These are phyloP conservation scores for Pristionchus mayeri DNA, from an alignment of 2,888 invertebrate genomes.

Conservation along the genomic window DNA sequence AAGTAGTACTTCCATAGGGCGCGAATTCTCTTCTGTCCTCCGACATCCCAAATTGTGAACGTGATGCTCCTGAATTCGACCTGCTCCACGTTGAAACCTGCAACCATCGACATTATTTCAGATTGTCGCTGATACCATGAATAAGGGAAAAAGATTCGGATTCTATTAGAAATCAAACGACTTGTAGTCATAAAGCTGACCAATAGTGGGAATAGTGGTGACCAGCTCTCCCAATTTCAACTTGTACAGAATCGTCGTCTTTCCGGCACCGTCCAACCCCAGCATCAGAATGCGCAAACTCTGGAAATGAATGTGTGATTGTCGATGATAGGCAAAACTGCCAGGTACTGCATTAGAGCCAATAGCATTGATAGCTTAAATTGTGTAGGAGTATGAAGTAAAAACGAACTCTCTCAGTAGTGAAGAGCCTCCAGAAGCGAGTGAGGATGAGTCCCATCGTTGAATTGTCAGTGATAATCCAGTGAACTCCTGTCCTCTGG, in stretches of 20 bases:
- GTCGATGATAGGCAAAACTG: too few species aligned
- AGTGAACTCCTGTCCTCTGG: neutral
- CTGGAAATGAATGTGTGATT: neutral
- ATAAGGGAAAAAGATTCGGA: too few species aligned
- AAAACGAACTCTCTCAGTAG: neutral
- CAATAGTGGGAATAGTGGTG: conserved; percentile 48
- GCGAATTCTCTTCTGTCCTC: conserved; percentile 44
- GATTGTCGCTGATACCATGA: neutral
- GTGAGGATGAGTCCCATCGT: conserved; percentile 40
- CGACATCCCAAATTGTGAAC: conserved; percentile 47
- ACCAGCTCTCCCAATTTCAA: conserved; percentile 43
- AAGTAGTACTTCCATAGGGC: conserved; percentile 50
- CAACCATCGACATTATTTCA: neutral
- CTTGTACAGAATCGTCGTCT: conserved; percentile 49
- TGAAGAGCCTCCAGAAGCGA: conserved; percentile 32
- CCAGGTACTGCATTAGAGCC: too few species aligned
- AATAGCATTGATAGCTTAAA: too few species aligned
- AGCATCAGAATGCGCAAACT: conserved; percentile 43
- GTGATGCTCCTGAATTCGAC: conserved; percentile 23
- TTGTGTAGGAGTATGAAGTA: neutral
- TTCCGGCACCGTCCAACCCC: conserved; percentile 42
- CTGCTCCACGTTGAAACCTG: conserved; percentile 47
- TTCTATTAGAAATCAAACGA: too few species aligned
- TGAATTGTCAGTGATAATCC: neutral
- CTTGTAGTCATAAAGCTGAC: neutral